Conservation (phyloP, 2,797 vertebrate genomes). For the Limnodromus scolopaceus region DNA sequence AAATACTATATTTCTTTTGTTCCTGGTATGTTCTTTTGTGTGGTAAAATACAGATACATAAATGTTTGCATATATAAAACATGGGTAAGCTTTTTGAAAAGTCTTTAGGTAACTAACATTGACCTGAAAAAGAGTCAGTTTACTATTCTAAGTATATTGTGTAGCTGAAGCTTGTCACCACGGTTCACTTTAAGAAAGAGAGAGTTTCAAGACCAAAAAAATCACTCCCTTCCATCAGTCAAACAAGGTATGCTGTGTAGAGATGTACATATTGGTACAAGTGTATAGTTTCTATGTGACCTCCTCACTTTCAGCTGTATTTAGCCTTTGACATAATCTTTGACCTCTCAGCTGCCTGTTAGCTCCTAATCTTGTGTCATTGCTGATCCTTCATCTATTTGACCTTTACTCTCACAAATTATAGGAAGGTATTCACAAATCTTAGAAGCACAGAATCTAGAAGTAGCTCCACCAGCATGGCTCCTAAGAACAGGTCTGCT, state of each 20-base stretch:
- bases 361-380: neutral
- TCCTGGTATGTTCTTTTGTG: neutral
- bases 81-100: neutral
- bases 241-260: neutral
- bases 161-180: neutral
- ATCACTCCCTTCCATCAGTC: neutral
- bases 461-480: neutral
- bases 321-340: neutral
- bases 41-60: neutral
- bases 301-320: neutral
- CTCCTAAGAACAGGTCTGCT: neutral
- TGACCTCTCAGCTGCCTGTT: neutral
- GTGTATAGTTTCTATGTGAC: neutral
- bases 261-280: neutral
- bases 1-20: neutral
- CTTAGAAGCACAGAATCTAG: neutral
- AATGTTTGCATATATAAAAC: neutral
- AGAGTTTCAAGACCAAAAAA: neutral
- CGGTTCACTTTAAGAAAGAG: neutral
- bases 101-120: neutral
- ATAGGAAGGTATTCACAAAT: neutral
- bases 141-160: neutral
- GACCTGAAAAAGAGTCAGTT: neutral
- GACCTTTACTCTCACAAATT: neutral
- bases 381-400: neutral